Conservation (phyloP, 2,797 vertebrate genomes). For the Eulemur rubriventer region DNA sequence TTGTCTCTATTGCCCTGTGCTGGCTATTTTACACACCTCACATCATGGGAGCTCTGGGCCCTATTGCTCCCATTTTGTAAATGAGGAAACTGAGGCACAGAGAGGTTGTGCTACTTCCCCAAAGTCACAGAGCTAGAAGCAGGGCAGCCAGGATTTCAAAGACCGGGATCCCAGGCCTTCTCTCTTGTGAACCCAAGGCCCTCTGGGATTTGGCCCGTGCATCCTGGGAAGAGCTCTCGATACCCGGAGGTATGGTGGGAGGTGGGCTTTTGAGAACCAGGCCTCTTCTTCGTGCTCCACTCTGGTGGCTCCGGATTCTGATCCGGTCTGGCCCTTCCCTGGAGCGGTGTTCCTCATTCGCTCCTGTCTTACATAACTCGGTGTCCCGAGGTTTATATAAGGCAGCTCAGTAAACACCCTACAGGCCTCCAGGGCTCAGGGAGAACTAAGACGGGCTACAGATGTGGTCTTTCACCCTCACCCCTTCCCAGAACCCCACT, state of each 20-base stretch:
- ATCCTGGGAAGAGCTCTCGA: neutral
- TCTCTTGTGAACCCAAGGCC: neutral
- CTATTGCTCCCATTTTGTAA: neutral
- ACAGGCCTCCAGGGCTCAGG: neutral
- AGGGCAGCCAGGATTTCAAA: neutral
- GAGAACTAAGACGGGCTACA: neutral
- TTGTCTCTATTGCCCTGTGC: neutral
- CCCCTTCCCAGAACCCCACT: neutral
- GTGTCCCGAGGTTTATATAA: neutral
- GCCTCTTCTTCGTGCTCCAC: neutral
- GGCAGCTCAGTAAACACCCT: neutral
- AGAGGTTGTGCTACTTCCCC: neutral
- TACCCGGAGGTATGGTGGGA: neutral
- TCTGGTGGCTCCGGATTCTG: neutral
- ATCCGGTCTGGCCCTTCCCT: neutral
- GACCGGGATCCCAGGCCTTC: neutral
- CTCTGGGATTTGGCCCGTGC: neutral
- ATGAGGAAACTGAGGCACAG: neutral
- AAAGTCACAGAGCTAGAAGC: neutral
- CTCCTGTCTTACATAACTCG: neutral
- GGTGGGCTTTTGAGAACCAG: neutral
- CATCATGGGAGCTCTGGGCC: neutral
- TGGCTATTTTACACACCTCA: neutral
- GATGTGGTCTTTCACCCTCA: neutral
- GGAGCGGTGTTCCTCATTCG: neutral